Conservation (phyloP, 2,113 vertebrate genomes). For the Lota lota region DNA sequence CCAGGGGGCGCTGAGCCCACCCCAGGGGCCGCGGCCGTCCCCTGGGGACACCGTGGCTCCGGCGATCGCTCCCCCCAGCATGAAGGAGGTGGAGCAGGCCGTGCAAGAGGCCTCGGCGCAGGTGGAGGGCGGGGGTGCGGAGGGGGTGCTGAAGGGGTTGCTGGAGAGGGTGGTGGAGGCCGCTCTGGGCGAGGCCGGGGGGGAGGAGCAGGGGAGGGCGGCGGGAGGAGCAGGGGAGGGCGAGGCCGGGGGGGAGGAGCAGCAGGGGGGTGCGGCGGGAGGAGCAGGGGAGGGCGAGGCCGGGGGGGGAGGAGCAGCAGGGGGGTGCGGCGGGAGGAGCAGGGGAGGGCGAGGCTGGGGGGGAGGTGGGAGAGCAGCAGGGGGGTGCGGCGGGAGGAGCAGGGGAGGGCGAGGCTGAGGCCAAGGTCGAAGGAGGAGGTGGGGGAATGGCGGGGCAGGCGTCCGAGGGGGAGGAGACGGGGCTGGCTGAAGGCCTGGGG, state of each 20-base stretch:
- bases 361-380: constrained; percentile 27
- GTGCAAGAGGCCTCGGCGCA: constrained; percentile 62
- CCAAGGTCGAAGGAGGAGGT: background rate
- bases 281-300: constrained; percentile 8
- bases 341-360: constrained; percentile 1
- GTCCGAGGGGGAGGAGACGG: background rate
- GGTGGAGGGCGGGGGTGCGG: constrained; percentile 43
- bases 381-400: background rate
- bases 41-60: constrained; percentile 35
- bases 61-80: constrained; percentile 47
- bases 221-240: background rate
- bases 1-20: constrained; percentile 2
- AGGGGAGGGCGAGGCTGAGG: constrained; percentile 8
- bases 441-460: background rate
- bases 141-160: constrained; percentile 57
- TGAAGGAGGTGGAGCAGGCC: constrained; percentile 63
- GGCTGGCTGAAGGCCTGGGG: background rate
- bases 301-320: constrained; percentile 25
- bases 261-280: background rate
- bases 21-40: constrained; percentile 27
- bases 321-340: background rate
- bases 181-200: constrained; percentile 38
- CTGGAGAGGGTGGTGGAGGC: constrained; percentile 61
- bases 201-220: background rate
- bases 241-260: background rate